Percentiles rank a stretch among this genome's conserved stretches.
phyloP scores from a whole-genome alignment of 2,888 invertebrate genomes.

The Vesta saturnalis region DNA sequence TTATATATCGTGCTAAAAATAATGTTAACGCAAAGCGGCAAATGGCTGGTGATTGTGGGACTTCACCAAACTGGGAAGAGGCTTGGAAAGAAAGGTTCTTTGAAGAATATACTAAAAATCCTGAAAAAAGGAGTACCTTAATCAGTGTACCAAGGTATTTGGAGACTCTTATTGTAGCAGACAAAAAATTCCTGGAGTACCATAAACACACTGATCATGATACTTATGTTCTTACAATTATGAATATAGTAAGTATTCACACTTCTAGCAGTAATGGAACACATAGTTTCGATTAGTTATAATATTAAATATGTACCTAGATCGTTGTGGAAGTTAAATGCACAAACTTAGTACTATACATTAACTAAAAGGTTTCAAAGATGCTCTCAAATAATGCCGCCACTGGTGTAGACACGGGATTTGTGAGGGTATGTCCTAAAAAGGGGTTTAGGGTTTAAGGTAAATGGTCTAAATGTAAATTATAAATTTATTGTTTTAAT shows the following conservation, averaged over 20 bases:
- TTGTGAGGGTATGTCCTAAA: too few species aligned
- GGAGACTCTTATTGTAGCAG: conserved; percentile 73
- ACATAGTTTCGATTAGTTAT: too few species aligned
- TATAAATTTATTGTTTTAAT: too few species aligned
- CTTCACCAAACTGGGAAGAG: conserved; percentile 55
- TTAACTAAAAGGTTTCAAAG: not conserved
- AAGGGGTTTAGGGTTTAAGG: too few species aligned
- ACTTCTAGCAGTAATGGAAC: too few species aligned
- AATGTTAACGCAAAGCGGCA: not conserved
- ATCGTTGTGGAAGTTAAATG: not conserved
- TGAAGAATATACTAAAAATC: conserved; percentile 18
- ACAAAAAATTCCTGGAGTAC: conserved; percentile 71
- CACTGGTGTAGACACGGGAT: too few species aligned
- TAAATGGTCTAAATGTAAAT: too few species aligned
- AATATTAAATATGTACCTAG: not conserved
- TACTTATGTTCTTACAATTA: conserved; percentile 73
- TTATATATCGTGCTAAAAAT: conserved; percentile 61
- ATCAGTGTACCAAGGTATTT: conserved; percentile 65
- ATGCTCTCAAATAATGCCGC: not conserved
- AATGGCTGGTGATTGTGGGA: conserved; percentile 45
- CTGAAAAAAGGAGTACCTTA: conserved; percentile 43
- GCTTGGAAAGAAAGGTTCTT: conserved; percentile 55
- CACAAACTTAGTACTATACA: not conserved
- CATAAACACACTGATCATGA: conserved; percentile 72
- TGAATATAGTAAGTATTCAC: conserved; percentile 70